These are phyloP conservation scores for Agrilus cyanescens DNA, from an alignment of 2,888 invertebrate species.

Conservation along the genomic window DNA sequence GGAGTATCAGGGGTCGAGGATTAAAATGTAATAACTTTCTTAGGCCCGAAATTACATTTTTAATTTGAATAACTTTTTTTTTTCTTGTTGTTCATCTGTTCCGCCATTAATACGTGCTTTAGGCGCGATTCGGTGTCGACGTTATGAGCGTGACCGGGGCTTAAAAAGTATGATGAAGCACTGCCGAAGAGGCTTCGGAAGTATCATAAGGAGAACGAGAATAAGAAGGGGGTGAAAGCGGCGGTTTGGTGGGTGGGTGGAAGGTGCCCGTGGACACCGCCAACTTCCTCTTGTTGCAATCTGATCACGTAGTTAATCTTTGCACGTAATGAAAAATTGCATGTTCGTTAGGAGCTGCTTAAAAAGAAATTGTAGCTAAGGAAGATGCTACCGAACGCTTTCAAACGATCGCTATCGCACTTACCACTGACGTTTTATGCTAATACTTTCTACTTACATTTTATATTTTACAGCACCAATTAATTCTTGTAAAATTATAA, in stretches of 20 bases:
- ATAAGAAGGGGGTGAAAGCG: not conserved
- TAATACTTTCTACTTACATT: too few relatives aligned
- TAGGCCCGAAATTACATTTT: slow-evolving; percentile 49
- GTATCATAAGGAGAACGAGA: too few relatives aligned
- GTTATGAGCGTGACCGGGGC: slow-evolving; percentile 44
- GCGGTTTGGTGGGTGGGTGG: slow-evolving; percentile 26
- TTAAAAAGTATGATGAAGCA: slow-evolving; percentile 57
- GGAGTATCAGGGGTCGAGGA: slow-evolving; percentile 33
- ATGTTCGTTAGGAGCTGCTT: slow-evolving; percentile 25
- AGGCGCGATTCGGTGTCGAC: slow-evolving; percentile 42
- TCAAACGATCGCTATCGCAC: too few relatives aligned
- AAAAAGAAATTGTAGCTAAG: slow-evolving; percentile 15
- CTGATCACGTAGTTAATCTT: slow-evolving; percentile 47
- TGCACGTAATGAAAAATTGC: slow-evolving; percentile 60
- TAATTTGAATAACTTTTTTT: slow-evolving; percentile 64
- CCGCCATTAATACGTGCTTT: not conserved
- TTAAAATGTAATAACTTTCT: slow-evolving; percentile 40
- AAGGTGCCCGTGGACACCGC: slow-evolving; percentile 11
- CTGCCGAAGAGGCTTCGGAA: not conserved
- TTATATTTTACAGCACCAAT: too few relatives aligned
- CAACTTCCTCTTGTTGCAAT: slow-evolving; percentile 30
- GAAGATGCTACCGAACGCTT: not conserved
- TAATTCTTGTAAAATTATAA: too few relatives aligned
- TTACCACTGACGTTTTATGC: too few relatives aligned
- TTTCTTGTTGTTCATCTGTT: slow-evolving; percentile 45